Percentiles rank a stretch among this genome's conserved stretches.
Conservation (phyloP, 2,113 vertebrate species). For the Lophura nycthemera region DNA sequence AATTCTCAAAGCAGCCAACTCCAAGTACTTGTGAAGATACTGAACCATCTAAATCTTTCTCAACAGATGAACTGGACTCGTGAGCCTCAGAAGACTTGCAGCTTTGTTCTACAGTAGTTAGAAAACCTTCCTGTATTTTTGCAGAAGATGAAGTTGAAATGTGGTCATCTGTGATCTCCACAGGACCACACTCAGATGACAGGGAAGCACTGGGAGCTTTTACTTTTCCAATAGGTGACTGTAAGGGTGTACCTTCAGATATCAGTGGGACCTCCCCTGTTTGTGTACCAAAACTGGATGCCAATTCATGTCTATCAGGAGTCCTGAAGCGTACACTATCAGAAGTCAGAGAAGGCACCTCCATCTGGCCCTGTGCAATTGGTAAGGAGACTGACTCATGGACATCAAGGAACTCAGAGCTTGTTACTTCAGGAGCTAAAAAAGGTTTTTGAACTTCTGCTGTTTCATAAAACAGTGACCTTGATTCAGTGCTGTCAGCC, state of each 20-base stretch:
- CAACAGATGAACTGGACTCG: constrained; percentile 6
- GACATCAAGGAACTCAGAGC: background rate
- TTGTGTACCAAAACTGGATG: background rate
- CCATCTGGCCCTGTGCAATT: background rate
- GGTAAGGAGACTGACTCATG: background rate
- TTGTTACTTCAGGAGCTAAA: constrained; percentile 46
- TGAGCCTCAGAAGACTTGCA: background rate
- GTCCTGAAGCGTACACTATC: constrained; percentile 43
- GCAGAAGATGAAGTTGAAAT: background rate
- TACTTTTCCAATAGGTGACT: constrained; percentile 57
- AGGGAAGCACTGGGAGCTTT: background rate
- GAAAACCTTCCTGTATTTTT: background rate
- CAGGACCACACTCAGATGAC: background rate
- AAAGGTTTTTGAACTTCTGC: constrained; percentile 37
- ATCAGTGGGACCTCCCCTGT: constrained; percentile 6
- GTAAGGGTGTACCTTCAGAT: constrained; percentile 67
- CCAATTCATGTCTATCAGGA: constrained; percentile 40
- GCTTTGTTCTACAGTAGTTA: constrained; percentile 35
- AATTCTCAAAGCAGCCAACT: constrained; percentile 66
- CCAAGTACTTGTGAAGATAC: constrained; percentile 61
- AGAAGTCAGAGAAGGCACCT: background rate
- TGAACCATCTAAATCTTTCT: background rate
- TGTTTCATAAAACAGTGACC: background rate
- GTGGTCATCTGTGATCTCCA: background rate
- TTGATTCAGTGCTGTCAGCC: constrained; percentile 2